Percentiles rank a stretch among this genome's conserved stretches.
Conservation (phyloP, 2,113 vertebrate species). For the Zosterops hypoxanthus region DNA sequence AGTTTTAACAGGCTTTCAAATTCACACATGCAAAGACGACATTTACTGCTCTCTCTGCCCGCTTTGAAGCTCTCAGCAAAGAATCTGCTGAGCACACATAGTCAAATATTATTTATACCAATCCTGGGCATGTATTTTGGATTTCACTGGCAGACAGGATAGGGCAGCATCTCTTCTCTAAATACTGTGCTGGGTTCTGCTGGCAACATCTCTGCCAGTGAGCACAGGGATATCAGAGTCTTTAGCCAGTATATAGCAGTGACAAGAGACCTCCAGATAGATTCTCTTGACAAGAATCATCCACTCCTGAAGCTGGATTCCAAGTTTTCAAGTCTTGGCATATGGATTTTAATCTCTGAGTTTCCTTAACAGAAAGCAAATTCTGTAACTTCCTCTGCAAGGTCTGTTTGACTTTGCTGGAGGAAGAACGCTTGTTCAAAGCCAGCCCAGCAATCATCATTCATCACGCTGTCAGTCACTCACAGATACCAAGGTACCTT, state of each 20-base stretch:
- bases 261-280: background rate
- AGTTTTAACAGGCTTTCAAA: background rate
- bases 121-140: background rate
- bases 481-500: background rate
- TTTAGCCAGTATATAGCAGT: background rate
- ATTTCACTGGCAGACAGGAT: background rate
- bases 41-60: background rate
- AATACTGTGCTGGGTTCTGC: background rate
- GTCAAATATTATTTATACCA: background rate
- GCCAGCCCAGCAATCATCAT: slow-evolving; percentile 26
- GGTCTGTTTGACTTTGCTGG: slow-evolving; percentile 51
- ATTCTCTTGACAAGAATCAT: background rate
- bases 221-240: background rate
- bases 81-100: background rate
- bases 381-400: background rate
- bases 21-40: background rate
- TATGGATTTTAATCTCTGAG: background rate
- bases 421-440: slow-evolving; percentile 2
- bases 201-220: fast-evolving
- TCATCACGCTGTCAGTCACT: slow-evolving; percentile 30
- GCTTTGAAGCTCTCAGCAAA: background rate
- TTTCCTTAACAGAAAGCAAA: background rate
- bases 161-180: background rate
- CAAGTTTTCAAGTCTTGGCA: background rate
- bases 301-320: background rate